Evolutionary conservation across 1,140 invertebrate species (phyloP), one percentile per base, ranked within the genome.

Genomic region (Neotoxoptera formosana): DNA sequence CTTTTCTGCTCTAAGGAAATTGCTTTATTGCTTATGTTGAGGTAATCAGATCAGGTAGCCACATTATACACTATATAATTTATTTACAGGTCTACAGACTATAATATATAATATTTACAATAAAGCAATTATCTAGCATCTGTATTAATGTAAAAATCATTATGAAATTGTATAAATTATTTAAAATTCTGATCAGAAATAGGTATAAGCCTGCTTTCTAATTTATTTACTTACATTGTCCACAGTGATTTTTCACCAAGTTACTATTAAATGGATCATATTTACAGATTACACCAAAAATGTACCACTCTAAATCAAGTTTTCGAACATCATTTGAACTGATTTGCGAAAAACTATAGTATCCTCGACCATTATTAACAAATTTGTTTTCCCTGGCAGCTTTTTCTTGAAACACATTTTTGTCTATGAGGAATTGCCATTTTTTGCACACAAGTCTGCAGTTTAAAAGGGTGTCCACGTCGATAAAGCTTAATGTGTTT

Each of bases 221-320:
- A 30, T 53, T 36, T 9, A 34, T 88, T 21, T 36, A 88, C 56
- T 93, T 14, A n/a, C 93, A 1, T 90, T 94, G 93, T 34, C 93
- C 51, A 45, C 92, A 94, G 30, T 86, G 23, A 21, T 93, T 94
- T 67, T 53, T 88, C 9, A 93, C 11, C n/a, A 94, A 48, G 90
- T 94, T 94, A 25, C 60, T 93, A 36, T 94, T 53, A 30, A 93
- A 94, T 30, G 92, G 88, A 86, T 94, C 81, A 25, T 93, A 56
- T 56, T 84, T 94, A 7, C 76, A 90, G 47, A 94, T 94, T 2
- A 25, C 11, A 51, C 90, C 91, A 86, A 84, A 94, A 21, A 86
- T n/a, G 56, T 56, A 94, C 92, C 67, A 94, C 0, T 60, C 47
- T 23, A 91, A 53, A 4, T 93, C 87, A 23, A 90, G 1, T 47